Evolutionary conservation across 2,797 vertebrate genomes (phyloP).

Genomic region (Siniperca scherzeri): DNA sequence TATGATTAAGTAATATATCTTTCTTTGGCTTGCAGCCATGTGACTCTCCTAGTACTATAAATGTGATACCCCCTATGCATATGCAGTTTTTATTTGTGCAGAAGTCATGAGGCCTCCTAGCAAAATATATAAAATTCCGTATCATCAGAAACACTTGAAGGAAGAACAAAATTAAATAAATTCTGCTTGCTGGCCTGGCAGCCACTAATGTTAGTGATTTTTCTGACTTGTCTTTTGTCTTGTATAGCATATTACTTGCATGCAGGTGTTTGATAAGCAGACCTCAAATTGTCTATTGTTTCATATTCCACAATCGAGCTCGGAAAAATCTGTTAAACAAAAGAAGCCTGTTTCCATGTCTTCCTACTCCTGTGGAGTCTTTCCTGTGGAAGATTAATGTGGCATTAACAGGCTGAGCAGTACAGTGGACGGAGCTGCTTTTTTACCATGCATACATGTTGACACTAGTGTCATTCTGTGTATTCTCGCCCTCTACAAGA

Average conservation of each 20-base stretch:
- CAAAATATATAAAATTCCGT: background rate
- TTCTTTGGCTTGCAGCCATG: background rate
- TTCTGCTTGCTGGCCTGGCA: background rate
- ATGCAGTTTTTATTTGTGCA: background rate
- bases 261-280: conserved; percentile 16
- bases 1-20: background rate
- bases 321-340: conserved; percentile 1
- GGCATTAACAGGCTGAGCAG: conserved; percentile 10
- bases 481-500: conserved; percentile 66
- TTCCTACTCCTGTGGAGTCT: conserved; percentile 1
- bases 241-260: background rate
- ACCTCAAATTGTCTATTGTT: conserved; percentile 11
- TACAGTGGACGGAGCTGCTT: background rate
- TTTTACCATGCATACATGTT: conserved; percentile 31
- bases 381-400: conserved; percentile 56
- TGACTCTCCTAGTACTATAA: background rate
- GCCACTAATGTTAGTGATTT: background rate
- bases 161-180: background rate
- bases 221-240: background rate
- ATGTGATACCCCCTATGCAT: background rate
- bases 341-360: background rate
- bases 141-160: background rate
- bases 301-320: background rate
- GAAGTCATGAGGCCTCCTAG: background rate
- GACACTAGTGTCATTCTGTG: conserved; percentile 44